Conservation (phyloP, 2,797 vertebrate genomes). For the Platyrinchus mystaceus region DNA sequence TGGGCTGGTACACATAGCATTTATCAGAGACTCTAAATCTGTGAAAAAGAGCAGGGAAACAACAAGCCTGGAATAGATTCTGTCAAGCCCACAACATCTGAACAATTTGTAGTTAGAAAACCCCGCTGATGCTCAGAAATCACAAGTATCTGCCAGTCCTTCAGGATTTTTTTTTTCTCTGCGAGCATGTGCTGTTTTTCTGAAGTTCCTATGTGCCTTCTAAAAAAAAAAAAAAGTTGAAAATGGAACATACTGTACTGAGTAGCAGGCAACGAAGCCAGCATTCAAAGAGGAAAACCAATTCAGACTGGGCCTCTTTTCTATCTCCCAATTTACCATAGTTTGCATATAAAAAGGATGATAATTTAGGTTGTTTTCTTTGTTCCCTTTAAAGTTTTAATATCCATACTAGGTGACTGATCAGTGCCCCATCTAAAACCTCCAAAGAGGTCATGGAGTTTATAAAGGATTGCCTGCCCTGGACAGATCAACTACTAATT, state of each 20-base stretch:
- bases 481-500: neutral
- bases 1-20: constrained; percentile 53
- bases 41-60: constrained; percentile 50
- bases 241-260: constrained; percentile 47
- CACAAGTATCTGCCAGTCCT: constrained; percentile 47
- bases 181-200: constrained; percentile 67
- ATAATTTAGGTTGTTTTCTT: neutral
- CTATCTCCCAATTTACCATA: neutral
- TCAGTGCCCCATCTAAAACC: neutral
- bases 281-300: neutral
- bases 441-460: neutral
- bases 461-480: neutral
- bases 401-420: neutral
- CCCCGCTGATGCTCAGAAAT: constrained; percentile 46
- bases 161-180: constrained; percentile 42
- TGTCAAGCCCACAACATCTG: constrained; percentile 53
- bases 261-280: neutral
- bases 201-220: constrained; percentile 42
- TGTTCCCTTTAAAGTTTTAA: neutral
- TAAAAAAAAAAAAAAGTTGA: constrained; percentile 35
- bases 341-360: neutral
- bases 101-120: constrained; percentile 64
- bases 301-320: neutral
- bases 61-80: constrained; percentile 52
- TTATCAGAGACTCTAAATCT: constrained; percentile 55